These are phyloP conservation scores for Mythimna impura DNA, from an alignment of 2,888 invertebrate species.

Conservation along the genomic window DNA sequence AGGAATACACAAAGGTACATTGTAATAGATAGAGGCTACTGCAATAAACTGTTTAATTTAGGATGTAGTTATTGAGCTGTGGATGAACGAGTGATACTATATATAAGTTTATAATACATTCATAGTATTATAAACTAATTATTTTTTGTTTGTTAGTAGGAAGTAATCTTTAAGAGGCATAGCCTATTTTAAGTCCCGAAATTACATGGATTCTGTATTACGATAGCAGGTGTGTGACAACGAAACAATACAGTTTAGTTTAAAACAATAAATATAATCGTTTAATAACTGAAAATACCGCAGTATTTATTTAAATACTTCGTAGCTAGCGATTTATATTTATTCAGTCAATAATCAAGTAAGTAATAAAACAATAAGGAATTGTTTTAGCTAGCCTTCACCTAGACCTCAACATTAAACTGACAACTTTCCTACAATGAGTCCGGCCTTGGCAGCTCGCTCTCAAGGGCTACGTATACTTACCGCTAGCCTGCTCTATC, in stretches of 20 bases:
- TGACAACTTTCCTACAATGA: conserved; percentile 11
- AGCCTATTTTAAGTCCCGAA: too few species aligned
- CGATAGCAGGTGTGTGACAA: too few species aligned
- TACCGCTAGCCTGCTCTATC: conserved; percentile 1
- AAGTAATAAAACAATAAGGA: neutral
- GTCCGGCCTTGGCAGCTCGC: conserved; percentile 11
- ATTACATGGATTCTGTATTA: too few species aligned
- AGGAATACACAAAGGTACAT: conserved; percentile 14
- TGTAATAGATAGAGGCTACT: neutral
- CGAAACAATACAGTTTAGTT: too few species aligned
- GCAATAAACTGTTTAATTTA: neutral
- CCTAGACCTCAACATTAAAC: conserved; percentile 1
- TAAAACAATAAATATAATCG: too few species aligned
- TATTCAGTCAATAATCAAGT: neutral
- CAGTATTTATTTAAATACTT: neutral
- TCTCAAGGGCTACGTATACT: conserved; percentile 12
- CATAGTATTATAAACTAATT: too few species aligned
- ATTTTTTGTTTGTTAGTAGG: too few species aligned
- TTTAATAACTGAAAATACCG: neutral
- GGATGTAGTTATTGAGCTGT: neutral
- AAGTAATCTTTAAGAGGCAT: too few species aligned
- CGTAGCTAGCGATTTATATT: neutral
- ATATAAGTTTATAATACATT: too few species aligned
- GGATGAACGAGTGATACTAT: neutral
- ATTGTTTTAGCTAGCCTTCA: conserved; percentile 6